phyloP scores from a whole-genome alignment of 2,113 vertebrate genomes.

The Pseudopipra pipra region DNA sequence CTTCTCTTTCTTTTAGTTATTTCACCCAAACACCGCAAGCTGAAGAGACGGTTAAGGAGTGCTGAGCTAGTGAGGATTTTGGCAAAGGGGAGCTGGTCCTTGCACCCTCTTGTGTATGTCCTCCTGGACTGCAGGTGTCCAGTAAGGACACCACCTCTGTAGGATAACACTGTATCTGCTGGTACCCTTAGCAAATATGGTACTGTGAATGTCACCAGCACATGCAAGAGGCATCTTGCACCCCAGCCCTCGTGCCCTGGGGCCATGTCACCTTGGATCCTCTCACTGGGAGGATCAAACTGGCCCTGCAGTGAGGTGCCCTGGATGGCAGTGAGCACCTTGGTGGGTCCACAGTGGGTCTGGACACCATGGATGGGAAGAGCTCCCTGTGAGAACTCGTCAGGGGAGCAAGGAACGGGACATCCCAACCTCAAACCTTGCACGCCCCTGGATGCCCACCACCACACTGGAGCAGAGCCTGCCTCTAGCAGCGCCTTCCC shows the following conservation, averaged over 20 bases:
- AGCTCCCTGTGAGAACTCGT: rapidly evolving
- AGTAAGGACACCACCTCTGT: background rate
- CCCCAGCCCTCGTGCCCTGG: background rate
- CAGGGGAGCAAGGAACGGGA: rapidly evolving
- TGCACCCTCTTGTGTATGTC: background rate
- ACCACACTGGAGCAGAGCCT: rapidly evolving
- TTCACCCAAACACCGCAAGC: rapidly evolving
- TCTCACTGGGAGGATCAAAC: background rate
- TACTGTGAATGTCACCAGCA: background rate
- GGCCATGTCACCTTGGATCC: background rate
- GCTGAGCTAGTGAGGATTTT: background rate
- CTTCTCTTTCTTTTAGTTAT: too few species aligned
- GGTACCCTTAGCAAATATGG: background rate
- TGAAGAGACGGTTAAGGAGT: background rate
- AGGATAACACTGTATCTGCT: background rate
- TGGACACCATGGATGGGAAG: background rate
- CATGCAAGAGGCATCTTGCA: rapidly evolving
- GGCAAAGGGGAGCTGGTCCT: background rate
- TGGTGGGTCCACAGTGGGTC: rapidly evolving
- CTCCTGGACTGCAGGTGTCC: background rate
- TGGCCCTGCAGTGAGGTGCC: rapidly evolving
- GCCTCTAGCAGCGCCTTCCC: background rate
- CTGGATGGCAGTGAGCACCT: background rate
- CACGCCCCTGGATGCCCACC: rapidly evolving
- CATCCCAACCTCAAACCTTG: background rate